phyloP scores from a whole-genome alignment of 2,888 invertebrate species.

The Troides oblongomaculatus region DNA sequence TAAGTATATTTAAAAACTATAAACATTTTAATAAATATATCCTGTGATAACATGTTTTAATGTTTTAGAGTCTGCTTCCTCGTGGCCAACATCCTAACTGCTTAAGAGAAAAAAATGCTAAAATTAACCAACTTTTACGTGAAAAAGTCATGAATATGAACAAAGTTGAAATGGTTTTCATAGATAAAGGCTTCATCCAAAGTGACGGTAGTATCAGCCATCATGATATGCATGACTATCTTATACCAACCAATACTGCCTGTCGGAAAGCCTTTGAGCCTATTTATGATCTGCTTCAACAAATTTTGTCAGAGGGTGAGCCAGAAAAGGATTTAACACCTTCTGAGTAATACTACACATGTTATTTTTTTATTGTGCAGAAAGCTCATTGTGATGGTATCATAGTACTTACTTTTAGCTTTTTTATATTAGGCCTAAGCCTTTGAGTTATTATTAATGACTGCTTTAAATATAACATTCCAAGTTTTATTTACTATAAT shows the following conservation, averaged over 20 bases:
- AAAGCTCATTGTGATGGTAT: conserved; percentile 72
- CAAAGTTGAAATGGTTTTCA: conserved; percentile 87
- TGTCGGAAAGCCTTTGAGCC: conserved; percentile 93
- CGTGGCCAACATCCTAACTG: conserved; percentile 92
- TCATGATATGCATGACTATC: conserved; percentile 95
- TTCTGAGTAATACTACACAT: conserved; percentile 77
- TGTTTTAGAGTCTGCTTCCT: conserved; percentile 89
- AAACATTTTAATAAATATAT: background rate
- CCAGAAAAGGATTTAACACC: conserved; percentile 86
- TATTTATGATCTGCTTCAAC: conserved; percentile 88
- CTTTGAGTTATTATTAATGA: conserved; percentile 38
- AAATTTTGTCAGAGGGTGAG: conserved; percentile 88
- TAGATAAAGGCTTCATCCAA: conserved; percentile 89
- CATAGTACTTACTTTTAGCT: conserved; percentile 74
- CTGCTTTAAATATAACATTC: conserved; percentile 66
- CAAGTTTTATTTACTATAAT: conserved; percentile 54
- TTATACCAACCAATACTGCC: conserved; percentile 91
- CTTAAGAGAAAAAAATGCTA: conserved; percentile 86
- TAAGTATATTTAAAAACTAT: conserved; percentile 71
- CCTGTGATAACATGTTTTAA: background rate
- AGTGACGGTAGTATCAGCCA: conserved; percentile 90
- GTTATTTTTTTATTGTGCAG: conserved; percentile 53
- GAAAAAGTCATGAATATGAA: conserved; percentile 82
- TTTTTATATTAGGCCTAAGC: conserved; percentile 70
- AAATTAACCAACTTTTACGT: conserved; percentile 87